These are phyloP conservation scores for Plagodis pulveraria DNA, from an alignment of 2,888 invertebrate genomes.

Conservation along the genomic window DNA sequence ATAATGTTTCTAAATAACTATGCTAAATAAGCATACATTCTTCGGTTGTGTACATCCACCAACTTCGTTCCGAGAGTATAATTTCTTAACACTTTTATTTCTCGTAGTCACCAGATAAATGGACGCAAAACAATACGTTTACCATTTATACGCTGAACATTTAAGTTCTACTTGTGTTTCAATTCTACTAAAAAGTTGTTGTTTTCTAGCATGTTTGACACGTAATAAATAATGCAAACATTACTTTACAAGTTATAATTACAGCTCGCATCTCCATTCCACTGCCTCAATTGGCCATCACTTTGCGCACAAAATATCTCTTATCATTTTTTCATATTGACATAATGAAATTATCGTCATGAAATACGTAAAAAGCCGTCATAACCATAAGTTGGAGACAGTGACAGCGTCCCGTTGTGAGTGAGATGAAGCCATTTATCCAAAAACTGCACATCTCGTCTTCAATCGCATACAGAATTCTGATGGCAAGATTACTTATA, in stretches of 20 bases:
- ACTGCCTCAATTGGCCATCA: slow-evolving; percentile 9
- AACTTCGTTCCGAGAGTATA: too few species aligned
- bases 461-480: slow-evolving; percentile 75
- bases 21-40: too few species aligned
- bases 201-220: slow-evolving; percentile 5
- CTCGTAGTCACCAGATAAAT: too few species aligned
- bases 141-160: too few species aligned
- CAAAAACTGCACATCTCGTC: slow-evolving; percentile 63
- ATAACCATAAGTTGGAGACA: slow-evolving; percentile 61
- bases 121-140: too few species aligned
- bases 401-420: slow-evolving; percentile 58
- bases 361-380: slow-evolving; percentile 60
- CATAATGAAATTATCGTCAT: slow-evolving; percentile 65
- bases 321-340: slow-evolving; percentile 26
- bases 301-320: slow-evolving; percentile 18
- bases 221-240: slow-evolving; percentile 4
- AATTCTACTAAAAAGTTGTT: not conserved
- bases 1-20: too few species aligned
- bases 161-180: not conserved
- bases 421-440: slow-evolving; percentile 80
- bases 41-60: too few species aligned
- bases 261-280: slow-evolving; percentile 9
- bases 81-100: too few species aligned
- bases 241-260: slow-evolving; percentile 2
- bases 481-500: slow-evolving; percentile 77